Percentiles rank a stretch among this genome's conserved stretches.
Conservation (phyloP, 2,113 vertebrate species). For the Aspiorhynchus laticeps region DNA sequence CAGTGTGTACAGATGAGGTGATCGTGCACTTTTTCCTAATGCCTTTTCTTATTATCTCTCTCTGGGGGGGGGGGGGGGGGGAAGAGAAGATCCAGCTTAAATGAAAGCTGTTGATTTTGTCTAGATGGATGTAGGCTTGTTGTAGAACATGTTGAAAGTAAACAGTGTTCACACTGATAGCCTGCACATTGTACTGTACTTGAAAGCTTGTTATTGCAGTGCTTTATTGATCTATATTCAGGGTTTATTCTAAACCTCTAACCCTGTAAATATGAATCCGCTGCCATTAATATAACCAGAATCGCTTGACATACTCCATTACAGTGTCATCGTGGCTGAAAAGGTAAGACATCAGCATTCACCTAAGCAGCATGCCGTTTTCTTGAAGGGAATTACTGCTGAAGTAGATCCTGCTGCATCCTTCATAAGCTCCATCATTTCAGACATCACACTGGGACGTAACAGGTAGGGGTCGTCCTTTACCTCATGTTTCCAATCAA, state of each 20-base stretch:
- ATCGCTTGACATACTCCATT: not conserved
- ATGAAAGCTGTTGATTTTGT: not conserved
- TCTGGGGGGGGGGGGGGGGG: not conserved
- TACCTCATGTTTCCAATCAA: slow-evolving; percentile 60
- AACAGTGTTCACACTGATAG: not conserved
- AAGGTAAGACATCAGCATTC: not conserved
- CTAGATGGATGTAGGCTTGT: not conserved
- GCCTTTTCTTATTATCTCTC: not conserved
- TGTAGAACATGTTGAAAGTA: not conserved
- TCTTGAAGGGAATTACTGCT: not conserved
- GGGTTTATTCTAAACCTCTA: not conserved
- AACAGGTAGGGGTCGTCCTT: not conserved
- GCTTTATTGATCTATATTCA: not conserved
- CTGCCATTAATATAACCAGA: not conserved
- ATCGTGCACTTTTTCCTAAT: not conserved
- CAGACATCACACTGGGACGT: slow-evolving; percentile 9
- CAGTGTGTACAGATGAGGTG: not conserved
- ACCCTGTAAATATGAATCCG: not conserved
- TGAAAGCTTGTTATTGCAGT: not conserved
- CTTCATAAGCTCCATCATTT: slow-evolving; percentile 21
- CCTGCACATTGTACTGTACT: not conserved
- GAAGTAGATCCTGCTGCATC: not conserved
- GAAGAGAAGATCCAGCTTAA: not conserved
- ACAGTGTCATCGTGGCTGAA: not conserved
- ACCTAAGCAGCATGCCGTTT: not conserved